Percentiles rank a stretch among this genome's conserved stretches.
These are phyloP conservation scores for Grantiella picta DNA, from an alignment of 2,113 vertebrate genomes.

Conservation along the genomic window DNA sequence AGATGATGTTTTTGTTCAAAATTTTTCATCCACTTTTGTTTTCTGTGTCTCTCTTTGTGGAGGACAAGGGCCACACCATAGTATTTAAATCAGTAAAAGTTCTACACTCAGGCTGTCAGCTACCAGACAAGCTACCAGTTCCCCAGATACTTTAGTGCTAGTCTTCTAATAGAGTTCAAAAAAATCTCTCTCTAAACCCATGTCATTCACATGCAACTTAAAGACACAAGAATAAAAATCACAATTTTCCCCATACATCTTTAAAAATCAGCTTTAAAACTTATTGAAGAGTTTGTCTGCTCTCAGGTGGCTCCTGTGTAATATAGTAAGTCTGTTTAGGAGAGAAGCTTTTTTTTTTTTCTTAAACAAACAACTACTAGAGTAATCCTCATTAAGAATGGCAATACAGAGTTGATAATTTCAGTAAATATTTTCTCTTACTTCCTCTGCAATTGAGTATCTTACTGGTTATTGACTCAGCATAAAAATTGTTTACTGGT, in stretches of 20 bases:
- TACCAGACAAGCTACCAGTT: not conserved
- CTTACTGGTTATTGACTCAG: not conserved
- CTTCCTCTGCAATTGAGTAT: not conserved
- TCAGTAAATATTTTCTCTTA: not conserved
- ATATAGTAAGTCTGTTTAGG: not conserved
- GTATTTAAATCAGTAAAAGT: not conserved
- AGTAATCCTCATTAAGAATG: not conserved
- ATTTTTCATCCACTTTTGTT: not conserved
- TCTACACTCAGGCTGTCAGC: not conserved
- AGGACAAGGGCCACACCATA: not conserved
- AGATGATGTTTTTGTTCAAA: not conserved
- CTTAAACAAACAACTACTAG: not conserved
- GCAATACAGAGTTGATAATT: not conserved
- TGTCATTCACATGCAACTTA: not conserved
- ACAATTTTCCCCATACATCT: rapidly evolving
- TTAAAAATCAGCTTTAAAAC: not conserved
- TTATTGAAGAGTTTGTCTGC: not conserved
- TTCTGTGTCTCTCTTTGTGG: not conserved
- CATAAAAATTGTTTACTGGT: not conserved
- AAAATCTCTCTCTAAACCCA: not conserved
- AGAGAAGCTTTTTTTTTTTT: not conserved
- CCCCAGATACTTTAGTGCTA: not conserved
- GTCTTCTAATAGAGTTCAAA: not conserved
- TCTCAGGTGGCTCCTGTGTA: not conserved
- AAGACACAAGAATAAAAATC: not conserved